phyloP scores from a whole-genome alignment of 1,140 invertebrate species.

The Vollenhovia emeryi region DNA sequence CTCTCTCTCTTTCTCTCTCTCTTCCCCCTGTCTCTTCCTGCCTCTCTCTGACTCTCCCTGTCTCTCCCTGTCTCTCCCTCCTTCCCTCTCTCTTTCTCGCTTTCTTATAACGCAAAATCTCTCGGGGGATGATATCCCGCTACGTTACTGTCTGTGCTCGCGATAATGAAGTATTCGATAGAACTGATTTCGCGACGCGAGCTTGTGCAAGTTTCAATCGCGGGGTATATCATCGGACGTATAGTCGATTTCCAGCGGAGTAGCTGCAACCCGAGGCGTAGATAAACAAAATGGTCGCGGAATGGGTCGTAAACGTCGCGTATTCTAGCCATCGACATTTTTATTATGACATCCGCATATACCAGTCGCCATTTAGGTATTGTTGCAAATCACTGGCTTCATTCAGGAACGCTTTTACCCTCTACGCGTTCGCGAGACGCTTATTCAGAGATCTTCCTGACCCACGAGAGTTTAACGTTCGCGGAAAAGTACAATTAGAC shows the following conservation, averaged over 20 bases:
- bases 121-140: not conserved
- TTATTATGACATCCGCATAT: constrained; percentile 1
- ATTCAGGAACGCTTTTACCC: not conserved
- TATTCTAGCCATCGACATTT: constrained; percentile 12
- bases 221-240: not conserved
- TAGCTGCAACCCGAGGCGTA: not conserved
- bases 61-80: too few relatives aligned
- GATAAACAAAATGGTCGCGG: constrained; percentile 34
- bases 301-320: constrained; percentile 31
- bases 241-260: not conserved
- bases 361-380: not conserved
- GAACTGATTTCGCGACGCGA: constrained; percentile 8
- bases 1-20: too few relatives aligned
- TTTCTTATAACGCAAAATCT: constrained; percentile 3
- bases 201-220: not conserved
- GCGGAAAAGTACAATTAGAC: not conserved
- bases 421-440: not conserved
- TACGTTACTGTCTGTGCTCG: not conserved
- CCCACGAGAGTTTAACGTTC: not conserved
- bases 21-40: too few relatives aligned
- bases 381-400: not conserved
- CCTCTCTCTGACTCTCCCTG: too few relatives aligned
- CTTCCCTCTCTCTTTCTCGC: too few relatives aligned
- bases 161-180: not conserved
- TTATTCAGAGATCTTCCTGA: not conserved